Evolutionary conservation across 1,140 invertebrate genomes (phyloP), one percentile per base, ranked within the genome.

Genomic region (Drosophila pachea): DNA sequence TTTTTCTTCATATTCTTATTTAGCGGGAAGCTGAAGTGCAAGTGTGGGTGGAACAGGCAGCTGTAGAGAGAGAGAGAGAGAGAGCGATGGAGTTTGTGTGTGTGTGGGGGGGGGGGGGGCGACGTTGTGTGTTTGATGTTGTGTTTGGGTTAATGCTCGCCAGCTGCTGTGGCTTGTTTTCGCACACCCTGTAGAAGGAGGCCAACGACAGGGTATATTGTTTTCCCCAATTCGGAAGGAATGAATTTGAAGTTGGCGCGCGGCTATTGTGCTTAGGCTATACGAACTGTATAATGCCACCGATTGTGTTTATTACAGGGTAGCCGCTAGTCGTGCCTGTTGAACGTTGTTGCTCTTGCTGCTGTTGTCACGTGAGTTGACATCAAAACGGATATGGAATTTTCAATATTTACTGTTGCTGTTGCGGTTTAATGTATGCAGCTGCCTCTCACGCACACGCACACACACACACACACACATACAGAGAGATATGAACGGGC

Each of bases 371-470:
- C 54, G 52, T 65, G 74, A 77, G 66, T 75, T 83, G 67, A 84
- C 68, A 77, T 77, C 78, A 68, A 73, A 76, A 74, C 73, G 81
- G 81, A 84, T 86, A 84, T 86, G 76, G 73, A 86, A 84, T 84
- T 84, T 84, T 84, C 70, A 77, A 86, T 86, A 84, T 84, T 84
- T 84, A 86, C 76, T 62, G 73, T 79, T 68, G 68, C 56, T 67
- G 38, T 66, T 61, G 55, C 38, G 68, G 66, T 58, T 79, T 79
- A 86, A 81, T 86, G 73, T 74, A 86, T 86, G 81, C 81, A 86
- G 38, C 74, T 55, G 48, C 16, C 66, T 59, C 70, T 69, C 53
- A 75, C 45, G 64, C 32, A 64, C 31, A 64, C 32, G 49, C 38
- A 58, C n/a, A 55, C 40, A 60, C 5, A 64, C 32, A 59, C 40